Base-by-base conservation (phyloP, 2,113 vertebrate genomes). In the Mustelus asterias region DNA sequence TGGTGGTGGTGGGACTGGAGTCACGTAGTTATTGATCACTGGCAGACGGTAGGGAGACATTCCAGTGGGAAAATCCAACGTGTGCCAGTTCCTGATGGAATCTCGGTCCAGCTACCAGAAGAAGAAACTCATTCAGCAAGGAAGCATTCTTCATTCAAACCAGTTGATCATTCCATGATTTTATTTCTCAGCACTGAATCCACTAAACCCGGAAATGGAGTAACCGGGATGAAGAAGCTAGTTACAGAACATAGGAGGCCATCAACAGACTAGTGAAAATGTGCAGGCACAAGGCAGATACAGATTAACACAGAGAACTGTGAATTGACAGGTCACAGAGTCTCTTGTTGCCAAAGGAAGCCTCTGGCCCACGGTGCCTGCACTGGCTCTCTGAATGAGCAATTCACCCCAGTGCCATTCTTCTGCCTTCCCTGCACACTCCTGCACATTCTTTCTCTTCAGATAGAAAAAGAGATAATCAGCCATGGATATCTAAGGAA, bases 21-120 rank as follows among this genome's bases (percentile, higher is more conserved):
- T 97, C 96, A 97, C 85, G 0, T 97, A 97, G 96, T 96, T 98
- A 96, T 97, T 98, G 96, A 98, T 97, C 94, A 97, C 97, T 0
- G 99, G 99, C 90, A 99, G 98, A 18, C 97, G 97, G 96, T 98
- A 98, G 0, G 97, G 97, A 0, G 98, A 98, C 60, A 97, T 60
- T 5, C 96, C 97, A 0, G 78, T 90, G 58, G 97, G 96, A 88
- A 96, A 96, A 22, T 98, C 98, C 95, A 83, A 0, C 0, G 96
- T 95, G 20, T 96, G 97, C 96, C 96, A 67, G 29, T 96, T 96
- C 96, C 96, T 98, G n/a, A 97, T 33, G 13, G 95, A 80, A 1
- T 97, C 97, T 96, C 97, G 98, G 93, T 98, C 97, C 96, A 97
- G 97, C 99, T 99, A 97, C 10, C 97, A 96, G 86, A 13, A 89